These are phyloP conservation scores for Drosophila meridiana DNA, from an alignment of 2,888 invertebrate species.

Conservation along the genomic window DNA sequence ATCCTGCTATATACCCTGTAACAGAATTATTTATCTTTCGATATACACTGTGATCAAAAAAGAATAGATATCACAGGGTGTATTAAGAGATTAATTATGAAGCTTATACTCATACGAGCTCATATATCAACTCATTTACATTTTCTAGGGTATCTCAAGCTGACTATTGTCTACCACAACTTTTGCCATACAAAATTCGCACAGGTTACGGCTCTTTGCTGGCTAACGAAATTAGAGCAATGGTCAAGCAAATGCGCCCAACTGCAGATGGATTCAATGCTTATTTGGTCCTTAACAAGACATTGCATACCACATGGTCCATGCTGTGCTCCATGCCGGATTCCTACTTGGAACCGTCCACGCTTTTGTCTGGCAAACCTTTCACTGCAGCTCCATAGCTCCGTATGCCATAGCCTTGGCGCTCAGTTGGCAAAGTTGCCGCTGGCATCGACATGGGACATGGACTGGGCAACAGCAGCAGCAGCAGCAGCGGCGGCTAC, in stretches of 20 bases:
- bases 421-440: slow-evolving; percentile 25
- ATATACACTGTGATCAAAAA: background rate
- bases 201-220: slow-evolving; percentile 5
- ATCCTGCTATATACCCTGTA: background rate
- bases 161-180: background rate
- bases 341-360: background rate
- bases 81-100: too few species aligned
- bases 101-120: background rate
- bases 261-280: slow-evolving; percentile 16
- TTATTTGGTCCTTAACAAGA: slow-evolving; percentile 12
- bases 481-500: slow-evolving; percentile 1
- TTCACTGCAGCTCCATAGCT: slow-evolving; percentile 57
- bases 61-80: too few species aligned
- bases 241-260: slow-evolving; percentile 19
- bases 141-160: slow-evolving; percentile 5
- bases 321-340: background rate
- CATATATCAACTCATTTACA: background rate
- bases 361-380: slow-evolving; percentile 53
- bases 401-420: slow-evolving; percentile 71
- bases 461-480: slow-evolving; percentile 10
- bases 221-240: slow-evolving; percentile 21
- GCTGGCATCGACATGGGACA: slow-evolving; percentile 42
- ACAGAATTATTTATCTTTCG: background rate
- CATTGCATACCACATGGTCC: background rate
- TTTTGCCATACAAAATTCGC: slow-evolving; percentile 8